Base-by-base conservation (phyloP, 2,797 vertebrate genomes). In the Aselliscus stoliczkanus region DNA sequence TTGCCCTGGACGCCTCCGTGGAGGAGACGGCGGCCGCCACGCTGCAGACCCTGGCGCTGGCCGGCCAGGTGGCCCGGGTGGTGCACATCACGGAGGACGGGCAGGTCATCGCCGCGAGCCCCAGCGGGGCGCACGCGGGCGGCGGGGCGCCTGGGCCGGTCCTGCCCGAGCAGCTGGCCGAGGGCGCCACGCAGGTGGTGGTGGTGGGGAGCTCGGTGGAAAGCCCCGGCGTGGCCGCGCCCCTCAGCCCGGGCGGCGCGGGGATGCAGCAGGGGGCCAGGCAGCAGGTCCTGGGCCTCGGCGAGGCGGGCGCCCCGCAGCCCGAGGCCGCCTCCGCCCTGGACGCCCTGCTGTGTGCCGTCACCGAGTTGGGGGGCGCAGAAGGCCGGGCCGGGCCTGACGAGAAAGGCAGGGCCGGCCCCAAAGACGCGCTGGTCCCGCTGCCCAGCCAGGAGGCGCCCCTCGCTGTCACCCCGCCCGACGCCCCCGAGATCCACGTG, bases 11-110 rank as follows among this genome's bases (percentile, higher is more conserved):
- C 21, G 98, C 99, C 87, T 99, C 99, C 0, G 97, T 99, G 97
- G 99, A 99, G 95, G 99, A 99, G 97, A 99, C 99, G 0, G 99
- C 99, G 0, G 99, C 99, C 0, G 99, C 99, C 93, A 99, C 99
- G 0, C 98, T 99, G 97, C 99, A 99, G 98, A 99, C 99, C 0
- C 98, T 99, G 95, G 99, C 99, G 0, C 99, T 99, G 99, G 99
- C 99, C 0, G 99, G 99, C 37, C 99, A 99, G 98, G 98, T 99
- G 98, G 99, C 99, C 5, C 99, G 99, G 90, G 99, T 99, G 88
- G 99, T 99, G 13, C 99, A 99, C 97, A 99, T 99, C 97, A 99
- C 99, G 0, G 99, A 99, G 94, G 99, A 99, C 0, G 99, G 99
- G 13, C 99, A 99, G 94, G 98, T 99, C 88, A 99, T 99, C 77